These are phyloP conservation scores for Orthonyx spaldingii DNA, from an alignment of 2,113 vertebrate species.

Conservation along the genomic window DNA sequence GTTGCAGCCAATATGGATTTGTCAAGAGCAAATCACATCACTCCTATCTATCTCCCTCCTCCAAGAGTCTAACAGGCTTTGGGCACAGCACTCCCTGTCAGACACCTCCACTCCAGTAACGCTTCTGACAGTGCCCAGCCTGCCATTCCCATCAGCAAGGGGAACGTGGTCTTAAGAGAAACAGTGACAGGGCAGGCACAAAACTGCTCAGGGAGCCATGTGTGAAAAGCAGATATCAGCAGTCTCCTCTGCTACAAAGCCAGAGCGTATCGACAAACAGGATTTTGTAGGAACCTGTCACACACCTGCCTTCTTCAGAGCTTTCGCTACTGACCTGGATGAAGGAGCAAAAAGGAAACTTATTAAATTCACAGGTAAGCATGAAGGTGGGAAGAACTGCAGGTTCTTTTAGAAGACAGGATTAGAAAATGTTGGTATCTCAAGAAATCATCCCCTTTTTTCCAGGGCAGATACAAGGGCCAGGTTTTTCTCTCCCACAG, in stretches of 20 bases:
- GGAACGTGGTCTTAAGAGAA: neutral
- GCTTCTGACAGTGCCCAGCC: neutral
- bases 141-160: neutral
- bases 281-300: neutral
- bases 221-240: neutral
- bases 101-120: neutral
- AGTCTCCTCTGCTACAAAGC: neutral
- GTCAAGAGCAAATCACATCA: constrained; percentile 42
- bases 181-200: neutral
- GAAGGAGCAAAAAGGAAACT: neutral
- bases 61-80: neutral
- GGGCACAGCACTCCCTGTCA: neutral
- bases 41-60: neutral
- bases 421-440: neutral
- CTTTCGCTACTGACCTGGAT: neutral
- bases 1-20: constrained; percentile 55
- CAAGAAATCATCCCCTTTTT: neutral
- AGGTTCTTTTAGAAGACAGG: neutral
- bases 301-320: neutral
- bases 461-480: neutral
- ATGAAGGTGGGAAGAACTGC: neutral
- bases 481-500: neutral
- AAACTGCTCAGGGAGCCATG: neutral
- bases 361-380: neutral
- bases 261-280: neutral